Conservation (phyloP, 2,888 invertebrate species). For the Brachypalpus laphriformis region DNA sequence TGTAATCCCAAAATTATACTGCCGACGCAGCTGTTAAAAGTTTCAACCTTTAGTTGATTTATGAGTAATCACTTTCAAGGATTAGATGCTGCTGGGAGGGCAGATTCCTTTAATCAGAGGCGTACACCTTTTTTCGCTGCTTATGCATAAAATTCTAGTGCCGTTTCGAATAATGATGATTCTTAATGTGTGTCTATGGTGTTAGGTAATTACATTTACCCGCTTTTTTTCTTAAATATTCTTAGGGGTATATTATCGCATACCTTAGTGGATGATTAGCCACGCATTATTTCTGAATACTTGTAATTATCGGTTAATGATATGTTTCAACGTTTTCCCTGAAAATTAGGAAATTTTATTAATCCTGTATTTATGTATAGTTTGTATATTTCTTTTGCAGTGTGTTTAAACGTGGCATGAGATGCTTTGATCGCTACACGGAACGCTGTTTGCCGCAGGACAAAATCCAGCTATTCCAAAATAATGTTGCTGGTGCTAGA, state of each 20-base stretch:
- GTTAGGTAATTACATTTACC: constrained; percentile 1
- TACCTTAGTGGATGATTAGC: neutral
- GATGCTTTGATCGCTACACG: constrained; percentile 81
- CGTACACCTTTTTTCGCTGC: neutral
- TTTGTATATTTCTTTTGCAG: constrained; percentile 77
- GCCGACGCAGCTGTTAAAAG: no score
- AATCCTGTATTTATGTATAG: no score
- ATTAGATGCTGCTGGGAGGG: no score
- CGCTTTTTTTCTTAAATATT: neutral
- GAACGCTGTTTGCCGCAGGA: constrained; percentile 79
- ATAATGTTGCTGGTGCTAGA: constrained; percentile 81
- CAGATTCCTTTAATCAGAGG: neutral
- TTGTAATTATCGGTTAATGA: neutral
- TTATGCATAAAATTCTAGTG: neutral
- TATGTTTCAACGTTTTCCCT: no score
- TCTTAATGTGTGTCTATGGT: neutral
- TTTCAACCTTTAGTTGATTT: no score
- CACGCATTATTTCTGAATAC: neutral
- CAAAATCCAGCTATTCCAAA: constrained; percentile 78
- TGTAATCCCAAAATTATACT: neutral
- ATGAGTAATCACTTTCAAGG: no score
- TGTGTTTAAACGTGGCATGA: constrained; percentile 81
- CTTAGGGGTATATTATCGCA: neutral
- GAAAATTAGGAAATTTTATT: no score
- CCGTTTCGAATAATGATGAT: neutral